Percentiles rank a stretch among this genome's conserved stretches.
These are phyloP conservation scores for Oreotragus oreotragus DNA, from an alignment of 2,113 vertebrate species.

Conservation along the genomic window DNA sequence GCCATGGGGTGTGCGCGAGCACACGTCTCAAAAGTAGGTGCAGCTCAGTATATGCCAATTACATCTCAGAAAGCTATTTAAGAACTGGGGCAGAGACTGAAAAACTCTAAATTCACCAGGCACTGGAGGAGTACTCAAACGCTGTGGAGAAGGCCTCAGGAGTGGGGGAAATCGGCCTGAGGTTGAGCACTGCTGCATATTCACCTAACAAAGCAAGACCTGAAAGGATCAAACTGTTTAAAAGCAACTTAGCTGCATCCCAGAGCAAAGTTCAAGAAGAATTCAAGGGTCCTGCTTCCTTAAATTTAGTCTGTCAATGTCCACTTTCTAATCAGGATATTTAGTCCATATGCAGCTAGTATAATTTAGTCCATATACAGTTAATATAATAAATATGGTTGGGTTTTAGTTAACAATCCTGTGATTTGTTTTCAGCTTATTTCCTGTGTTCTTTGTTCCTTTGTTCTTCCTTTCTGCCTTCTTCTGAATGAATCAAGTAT, in stretches of 20 bases:
- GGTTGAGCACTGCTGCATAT: background rate
- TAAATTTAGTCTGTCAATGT: background rate
- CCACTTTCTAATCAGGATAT: background rate
- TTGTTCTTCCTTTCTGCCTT: background rate
- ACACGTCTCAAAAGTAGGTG: background rate
- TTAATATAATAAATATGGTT: background rate
- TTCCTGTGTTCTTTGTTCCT: background rate
- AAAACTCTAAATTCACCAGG: background rate
- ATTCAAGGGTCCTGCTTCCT: background rate
- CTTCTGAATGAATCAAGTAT: background rate
- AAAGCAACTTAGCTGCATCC: background rate
- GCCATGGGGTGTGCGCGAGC: rapidly evolving
- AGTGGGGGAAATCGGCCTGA: background rate
- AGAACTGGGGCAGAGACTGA: background rate
- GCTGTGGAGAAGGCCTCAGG: background rate
- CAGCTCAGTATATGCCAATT: background rate
- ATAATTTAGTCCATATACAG: background rate
- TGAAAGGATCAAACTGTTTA: background rate
- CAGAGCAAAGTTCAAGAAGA: background rate
- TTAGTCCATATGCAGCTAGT: background rate
- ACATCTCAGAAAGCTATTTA: background rate
- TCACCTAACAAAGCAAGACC: background rate
- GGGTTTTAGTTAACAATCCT: background rate
- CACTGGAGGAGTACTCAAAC: background rate
- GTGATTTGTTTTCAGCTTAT: background rate